Evolutionary conservation across 2,797 vertebrate species (phyloP).

Genomic region (Notoglanidium macrostoma): DNA sequence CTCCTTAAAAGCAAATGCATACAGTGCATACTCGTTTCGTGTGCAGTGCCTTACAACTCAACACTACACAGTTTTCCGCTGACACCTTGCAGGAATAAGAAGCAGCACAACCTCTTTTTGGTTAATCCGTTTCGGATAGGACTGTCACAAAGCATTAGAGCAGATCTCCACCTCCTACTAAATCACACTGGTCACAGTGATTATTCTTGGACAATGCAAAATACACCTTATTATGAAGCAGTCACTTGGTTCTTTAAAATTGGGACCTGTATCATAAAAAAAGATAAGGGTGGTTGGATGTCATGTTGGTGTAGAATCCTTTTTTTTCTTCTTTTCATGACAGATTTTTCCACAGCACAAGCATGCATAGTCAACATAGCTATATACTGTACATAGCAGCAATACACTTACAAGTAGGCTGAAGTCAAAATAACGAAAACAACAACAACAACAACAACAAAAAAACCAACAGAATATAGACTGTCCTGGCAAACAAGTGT

Average conservation of each 20-base stretch:
- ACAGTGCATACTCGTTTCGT: not conserved
- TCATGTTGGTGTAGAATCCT: not conserved
- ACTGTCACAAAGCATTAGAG: conserved; percentile 57
- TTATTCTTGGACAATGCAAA: conserved; percentile 39
- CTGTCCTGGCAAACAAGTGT: not conserved
- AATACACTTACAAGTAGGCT: not conserved
- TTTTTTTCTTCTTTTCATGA: not conserved
- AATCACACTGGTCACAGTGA: conserved; percentile 48
- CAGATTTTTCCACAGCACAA: not conserved
- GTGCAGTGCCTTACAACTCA: not conserved
- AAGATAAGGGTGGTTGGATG: not conserved
- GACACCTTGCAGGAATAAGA: conserved; percentile 26
- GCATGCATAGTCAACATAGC: not conserved
- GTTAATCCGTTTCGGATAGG: conserved; percentile 51
- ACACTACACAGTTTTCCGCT: not conserved
- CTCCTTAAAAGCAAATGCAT: not conserved
- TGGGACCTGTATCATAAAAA: not conserved
- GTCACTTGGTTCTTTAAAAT: conserved; percentile 43
- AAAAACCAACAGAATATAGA: not conserved
- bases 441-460: not conserved
- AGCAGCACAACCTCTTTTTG: conserved; percentile 38
- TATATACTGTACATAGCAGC: not conserved
- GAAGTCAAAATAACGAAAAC: not conserved
- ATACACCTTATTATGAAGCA: conserved; percentile 40
- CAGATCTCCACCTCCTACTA: conserved; percentile 42